Base-by-base conservation (phyloP, 2,113 vertebrate genomes). In the Tragelaphus buxtoni region DNA sequence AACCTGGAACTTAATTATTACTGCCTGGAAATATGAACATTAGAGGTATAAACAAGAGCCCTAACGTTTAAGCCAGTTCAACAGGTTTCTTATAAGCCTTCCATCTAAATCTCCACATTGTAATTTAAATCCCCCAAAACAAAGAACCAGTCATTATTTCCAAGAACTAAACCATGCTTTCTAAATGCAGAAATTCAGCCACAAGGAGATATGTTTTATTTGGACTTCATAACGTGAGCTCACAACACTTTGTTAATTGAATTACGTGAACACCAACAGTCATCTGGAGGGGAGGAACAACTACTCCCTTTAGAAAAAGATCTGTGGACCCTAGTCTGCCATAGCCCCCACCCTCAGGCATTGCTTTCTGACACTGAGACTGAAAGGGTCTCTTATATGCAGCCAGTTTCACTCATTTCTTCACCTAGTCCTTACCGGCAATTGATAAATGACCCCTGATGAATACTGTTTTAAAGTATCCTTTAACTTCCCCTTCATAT, bases 1-100 rank as follows among this genome's bases (percentile, higher is more conserved):
- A 90, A 79, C 72, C 35, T 63, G 51, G 81, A 83, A 17, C 82
- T 47, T 91, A 87, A 51, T 94, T 80, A 60, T 81, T 91, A 39
- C 63, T 85, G n/a, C 30, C 17, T 88, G 20, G 7, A 96, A 87
- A 45, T 86, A 85, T 61, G 22, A 72, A 16, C 22, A 49, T 63
- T 87, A 47, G 6, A 86, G 77, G 47, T 7, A 80, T 63, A 80
- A 79, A 76, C 0, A 76, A 94, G 51, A 35, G 12, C 51, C n/a
- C 77, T 53, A 53, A 80, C 3, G 30, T 69, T 85, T 91, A 13
- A 74, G 28, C 28, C 28, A 42, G 58, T 51, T 60, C 63, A 82
- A 32, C 22, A 49, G 65, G 24, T 63, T 85, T 69, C 81, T 87
- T 47, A 39, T 32, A 88, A 83, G n/a, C 1, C 24, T 96, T 55